These are phyloP conservation scores for Drosophila eohydei DNA, from an alignment of 2,888 invertebrate genomes.

Conservation along the genomic window DNA sequence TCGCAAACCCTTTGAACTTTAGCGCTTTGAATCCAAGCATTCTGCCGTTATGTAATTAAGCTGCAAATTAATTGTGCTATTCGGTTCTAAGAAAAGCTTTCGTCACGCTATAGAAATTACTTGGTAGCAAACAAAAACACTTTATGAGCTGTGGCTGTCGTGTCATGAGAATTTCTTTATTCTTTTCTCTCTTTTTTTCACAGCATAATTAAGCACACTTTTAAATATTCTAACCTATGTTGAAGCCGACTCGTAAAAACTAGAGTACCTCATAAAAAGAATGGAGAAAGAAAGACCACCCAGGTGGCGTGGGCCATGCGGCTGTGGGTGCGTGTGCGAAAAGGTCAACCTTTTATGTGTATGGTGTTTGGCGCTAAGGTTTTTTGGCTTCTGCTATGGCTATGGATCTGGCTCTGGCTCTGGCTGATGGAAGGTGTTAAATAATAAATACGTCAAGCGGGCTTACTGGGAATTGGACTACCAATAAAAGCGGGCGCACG, in stretches of 20 bases:
- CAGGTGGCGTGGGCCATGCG: constrained; percentile 34
- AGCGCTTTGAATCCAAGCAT: constrained; percentile 7
- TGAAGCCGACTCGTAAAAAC: constrained; percentile 68
- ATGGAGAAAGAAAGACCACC: constrained; percentile 50
- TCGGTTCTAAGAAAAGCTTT: constrained; percentile 18
- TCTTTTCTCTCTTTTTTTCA: constrained; percentile 34
- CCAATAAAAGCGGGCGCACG: constrained; percentile 62
- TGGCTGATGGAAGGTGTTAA: constrained; percentile 63
- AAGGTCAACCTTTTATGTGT: constrained; percentile 73
- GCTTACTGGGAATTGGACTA: constrained; percentile 49
- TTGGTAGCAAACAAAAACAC: constrained; percentile 22
- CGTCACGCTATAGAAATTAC: constrained; percentile 29
- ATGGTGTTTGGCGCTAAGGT: constrained; percentile 61
- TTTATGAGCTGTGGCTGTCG: constrained; percentile 47
- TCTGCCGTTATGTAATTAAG: constrained; percentile 15
- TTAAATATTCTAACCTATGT: constrained; percentile 74
- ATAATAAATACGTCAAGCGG: constrained; percentile 68
- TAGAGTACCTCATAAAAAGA: constrained; percentile 63
- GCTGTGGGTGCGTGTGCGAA: constrained; percentile 50
- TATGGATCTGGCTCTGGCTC: constrained; percentile 11
- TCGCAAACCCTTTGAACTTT: constrained; percentile 5
- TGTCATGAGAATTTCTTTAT: constrained; percentile 35
- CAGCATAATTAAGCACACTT: constrained; percentile 74
- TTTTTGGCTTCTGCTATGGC: too few relatives aligned
- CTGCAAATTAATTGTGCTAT: constrained; percentile 15